phyloP scores from a whole-genome alignment of 2,888 invertebrate genomes.

The Conus canariensis region DNA sequence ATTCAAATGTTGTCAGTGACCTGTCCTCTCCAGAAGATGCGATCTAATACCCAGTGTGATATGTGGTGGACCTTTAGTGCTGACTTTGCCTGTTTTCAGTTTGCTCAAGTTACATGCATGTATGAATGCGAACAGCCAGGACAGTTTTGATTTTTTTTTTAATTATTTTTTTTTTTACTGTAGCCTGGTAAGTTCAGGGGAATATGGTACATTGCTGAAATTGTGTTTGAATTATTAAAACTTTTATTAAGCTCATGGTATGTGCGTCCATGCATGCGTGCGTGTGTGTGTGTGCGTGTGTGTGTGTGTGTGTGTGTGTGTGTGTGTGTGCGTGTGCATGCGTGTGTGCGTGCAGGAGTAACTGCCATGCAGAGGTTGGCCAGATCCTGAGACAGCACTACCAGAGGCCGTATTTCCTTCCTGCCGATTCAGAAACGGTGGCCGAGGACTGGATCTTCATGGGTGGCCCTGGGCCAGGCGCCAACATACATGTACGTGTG shows the following conservation, averaged over 20 bases:
- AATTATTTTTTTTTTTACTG: too few species aligned
- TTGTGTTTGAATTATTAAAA: too few species aligned
- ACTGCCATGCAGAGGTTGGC: constrained; percentile 90
- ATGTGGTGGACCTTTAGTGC: too few species aligned
- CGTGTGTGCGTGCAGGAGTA: constrained; percentile 81
- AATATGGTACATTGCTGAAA: too few species aligned
- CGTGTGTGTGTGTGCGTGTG: not conserved
- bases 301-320: constrained; percentile 16
- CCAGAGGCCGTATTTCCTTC: constrained; percentile 90
- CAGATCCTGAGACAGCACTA: constrained; percentile 88
- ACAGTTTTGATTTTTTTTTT: too few species aligned
- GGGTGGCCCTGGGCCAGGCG: constrained; percentile 91
- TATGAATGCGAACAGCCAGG: too few species aligned
- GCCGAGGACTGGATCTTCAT: constrained; percentile 94
- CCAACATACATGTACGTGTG: constrained; percentile 87
- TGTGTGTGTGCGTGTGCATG: constrained; percentile 1
- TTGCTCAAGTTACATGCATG: too few species aligned
- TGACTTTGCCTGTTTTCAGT: too few species aligned
- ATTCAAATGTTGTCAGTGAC: too few species aligned
- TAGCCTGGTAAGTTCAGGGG: too few species aligned
- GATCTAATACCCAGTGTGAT: too few species aligned
- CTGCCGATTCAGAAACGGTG: constrained; percentile 92
- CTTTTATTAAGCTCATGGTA: not conserved
- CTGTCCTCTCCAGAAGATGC: too few species aligned
- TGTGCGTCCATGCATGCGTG: not conserved